These are phyloP conservation scores for Dicyrtoma fusca DNA, from an alignment of 2,888 invertebrate genomes.

Conservation along the genomic window DNA sequence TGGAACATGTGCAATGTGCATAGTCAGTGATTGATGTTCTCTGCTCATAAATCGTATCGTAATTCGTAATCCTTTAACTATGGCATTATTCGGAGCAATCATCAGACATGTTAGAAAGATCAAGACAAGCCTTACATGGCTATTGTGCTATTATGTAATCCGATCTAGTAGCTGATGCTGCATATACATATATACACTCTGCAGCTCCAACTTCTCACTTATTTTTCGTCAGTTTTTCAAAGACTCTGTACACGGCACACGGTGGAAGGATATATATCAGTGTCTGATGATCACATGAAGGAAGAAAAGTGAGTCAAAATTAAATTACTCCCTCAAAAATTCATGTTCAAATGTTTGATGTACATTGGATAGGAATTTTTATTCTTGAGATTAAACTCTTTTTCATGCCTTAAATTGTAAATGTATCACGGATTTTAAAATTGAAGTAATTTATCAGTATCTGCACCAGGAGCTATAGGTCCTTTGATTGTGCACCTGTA, in stretches of 20 bases:
- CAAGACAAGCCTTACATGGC: conserved; percentile 21
- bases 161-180: not conserved
- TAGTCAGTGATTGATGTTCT: conserved; percentile 31
- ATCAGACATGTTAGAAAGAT: not conserved
- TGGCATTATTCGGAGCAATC: not conserved
- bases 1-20: not conserved
- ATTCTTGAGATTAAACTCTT: not conserved
- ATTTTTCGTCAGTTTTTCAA: not conserved
- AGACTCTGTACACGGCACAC: no score
- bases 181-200: not conserved
- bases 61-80: conserved; percentile 24
- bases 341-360: not conserved
- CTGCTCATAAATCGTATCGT: conserved; percentile 30
- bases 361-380: not conserved
- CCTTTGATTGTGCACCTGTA: no score
- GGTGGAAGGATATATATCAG: no score
- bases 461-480: no score
- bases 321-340: conserved; percentile 20
- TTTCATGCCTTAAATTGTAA: not conserved
- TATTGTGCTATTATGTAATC: conserved; percentile 24
- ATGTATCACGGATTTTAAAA: no score
- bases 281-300: not conserved
- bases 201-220: not conserved
- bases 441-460: no score
- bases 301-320: not conserved